Evolutionary conservation across 2,888 invertebrate species (phyloP), one percentile per base, ranked within the genome.

Genomic region (Sceliomorpha sp.): DNA sequence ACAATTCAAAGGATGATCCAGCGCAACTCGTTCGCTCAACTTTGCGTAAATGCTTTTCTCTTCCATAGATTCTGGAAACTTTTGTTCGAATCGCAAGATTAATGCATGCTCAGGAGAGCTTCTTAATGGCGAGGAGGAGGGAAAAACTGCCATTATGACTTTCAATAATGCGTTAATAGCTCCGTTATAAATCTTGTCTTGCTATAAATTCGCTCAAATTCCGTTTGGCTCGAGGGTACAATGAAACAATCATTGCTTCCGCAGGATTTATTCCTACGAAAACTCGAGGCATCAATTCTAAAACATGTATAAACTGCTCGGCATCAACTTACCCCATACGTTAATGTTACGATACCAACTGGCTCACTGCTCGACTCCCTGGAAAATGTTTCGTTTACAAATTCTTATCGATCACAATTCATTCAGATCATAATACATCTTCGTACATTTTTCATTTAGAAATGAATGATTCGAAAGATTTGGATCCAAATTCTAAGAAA

Each of bases 91-190:
- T 63, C 44, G 58, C 29, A 70, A 67, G 67, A 67, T 67, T 62
- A 67, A 72, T 67, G 60, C 34, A 59, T 62, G 60, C 64, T 60
- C 51, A 53, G 59, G 45, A 51, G 67, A 40, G 58, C 31, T 63
- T 60, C 60, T 70, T 66, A 70, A 59, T 56, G 70, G 62, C 47
- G 60, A 42, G 48, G 45, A 31, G 60, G 66, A 53, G 62, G 59
- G 68, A 63, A 47, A 55, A 55, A 55, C 63, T 48, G 63, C 70
- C 69, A 74, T 74, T 74, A 72, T 72, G 72, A 69, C 70, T 74
- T 72, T 72, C 74, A 74, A 74, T 74, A 74, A 74, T 70, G 69
- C 73, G 74, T 72, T 74, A 74, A 74, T 74, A 72, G 72, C 69
- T 59, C 32, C 20, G 51, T 48, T 69, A 67, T 74, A 72, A 74